phyloP scores from a whole-genome alignment of 2,888 invertebrate species.

The Pyrgus malvae region DNA sequence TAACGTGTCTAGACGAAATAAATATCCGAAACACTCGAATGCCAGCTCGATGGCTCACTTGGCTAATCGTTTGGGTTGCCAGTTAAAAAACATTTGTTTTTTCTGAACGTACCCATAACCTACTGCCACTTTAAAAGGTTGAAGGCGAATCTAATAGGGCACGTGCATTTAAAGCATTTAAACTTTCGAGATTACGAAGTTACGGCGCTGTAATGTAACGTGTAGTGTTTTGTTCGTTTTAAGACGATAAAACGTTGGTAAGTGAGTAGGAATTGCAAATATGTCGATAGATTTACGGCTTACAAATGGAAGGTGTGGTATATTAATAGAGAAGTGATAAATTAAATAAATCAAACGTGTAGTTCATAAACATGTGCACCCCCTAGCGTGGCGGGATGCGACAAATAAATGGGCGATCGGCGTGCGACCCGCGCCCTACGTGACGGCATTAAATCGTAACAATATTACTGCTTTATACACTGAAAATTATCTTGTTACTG shows the following conservation, averaged over 20 bases:
- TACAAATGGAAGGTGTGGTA: constrained; percentile 27
- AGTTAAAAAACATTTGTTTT: constrained; percentile 56
- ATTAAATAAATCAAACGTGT: constrained; percentile 58
- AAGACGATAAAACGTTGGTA: constrained; percentile 10
- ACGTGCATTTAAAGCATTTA: constrained; percentile 55
- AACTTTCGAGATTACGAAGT: constrained; percentile 57
- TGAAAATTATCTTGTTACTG: constrained; percentile 24
- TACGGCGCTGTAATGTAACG: constrained; percentile 48
- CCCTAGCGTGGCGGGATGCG: constrained; percentile 45
- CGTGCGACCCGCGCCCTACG: constrained; percentile 49
- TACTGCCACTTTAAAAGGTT: constrained; percentile 69
- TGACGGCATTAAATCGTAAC: constrained; percentile 44
- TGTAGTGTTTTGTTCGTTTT: constrained; percentile 21
- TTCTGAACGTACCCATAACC: constrained; percentile 59
- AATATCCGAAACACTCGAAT: constrained; percentile 76
- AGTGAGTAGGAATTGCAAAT: constrained; percentile 19
- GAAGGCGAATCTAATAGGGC: constrained; percentile 70
- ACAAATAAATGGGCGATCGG: constrained; percentile 53
- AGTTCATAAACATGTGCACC: constrained; percentile 51
- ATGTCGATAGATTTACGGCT: constrained; percentile 9
- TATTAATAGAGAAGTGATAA: constrained; percentile 40
- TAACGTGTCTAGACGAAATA: constrained; percentile 78
- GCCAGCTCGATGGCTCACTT: constrained; percentile 76
- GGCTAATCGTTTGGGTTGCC: constrained; percentile 70
- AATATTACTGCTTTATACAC: constrained; percentile 28